Evolutionary conservation across 2,888 invertebrate genomes (phyloP).

Genomic region (Andrena dorsata): DNA sequence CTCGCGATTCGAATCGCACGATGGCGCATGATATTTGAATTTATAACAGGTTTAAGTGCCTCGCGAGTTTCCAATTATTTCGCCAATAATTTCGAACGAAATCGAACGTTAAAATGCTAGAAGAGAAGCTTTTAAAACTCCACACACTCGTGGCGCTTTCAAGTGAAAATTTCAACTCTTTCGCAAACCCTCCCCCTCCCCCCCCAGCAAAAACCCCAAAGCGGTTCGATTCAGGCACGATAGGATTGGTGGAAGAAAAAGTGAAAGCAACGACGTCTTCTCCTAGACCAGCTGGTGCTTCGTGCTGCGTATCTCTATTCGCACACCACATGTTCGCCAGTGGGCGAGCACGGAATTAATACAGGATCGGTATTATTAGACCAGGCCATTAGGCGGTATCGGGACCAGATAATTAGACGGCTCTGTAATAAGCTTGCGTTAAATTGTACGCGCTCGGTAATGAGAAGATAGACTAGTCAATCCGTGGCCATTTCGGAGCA

Average conservation of each 20-base stretch:
- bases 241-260: constrained; percentile 59
- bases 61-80: too few relatives aligned
- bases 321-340: constrained; percentile 84
- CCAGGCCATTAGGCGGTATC: constrained; percentile 74
- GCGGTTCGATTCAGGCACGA: constrained; percentile 45
- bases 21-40: background rate
- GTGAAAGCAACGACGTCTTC: constrained; percentile 69
- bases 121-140: background rate
- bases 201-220: constrained; percentile 47
- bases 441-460: constrained; percentile 34
- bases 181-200: too few relatives aligned
- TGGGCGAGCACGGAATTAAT: constrained; percentile 80
- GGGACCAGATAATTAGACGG: constrained; percentile 78
- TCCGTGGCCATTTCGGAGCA: background rate
- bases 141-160: background rate
- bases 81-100: too few relatives aligned
- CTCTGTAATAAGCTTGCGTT: constrained; percentile 55
- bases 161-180: constrained; percentile 27
- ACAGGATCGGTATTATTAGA: constrained; percentile 80
- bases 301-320: constrained; percentile 77
- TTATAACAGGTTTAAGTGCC: background rate
- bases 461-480: constrained; percentile 7
- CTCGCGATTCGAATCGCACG: background rate
- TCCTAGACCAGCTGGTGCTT: constrained; percentile 83
- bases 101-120: background rate